Base-by-base conservation (phyloP, 2,113 vertebrate species). In the Percopsis transmontana region DNA sequence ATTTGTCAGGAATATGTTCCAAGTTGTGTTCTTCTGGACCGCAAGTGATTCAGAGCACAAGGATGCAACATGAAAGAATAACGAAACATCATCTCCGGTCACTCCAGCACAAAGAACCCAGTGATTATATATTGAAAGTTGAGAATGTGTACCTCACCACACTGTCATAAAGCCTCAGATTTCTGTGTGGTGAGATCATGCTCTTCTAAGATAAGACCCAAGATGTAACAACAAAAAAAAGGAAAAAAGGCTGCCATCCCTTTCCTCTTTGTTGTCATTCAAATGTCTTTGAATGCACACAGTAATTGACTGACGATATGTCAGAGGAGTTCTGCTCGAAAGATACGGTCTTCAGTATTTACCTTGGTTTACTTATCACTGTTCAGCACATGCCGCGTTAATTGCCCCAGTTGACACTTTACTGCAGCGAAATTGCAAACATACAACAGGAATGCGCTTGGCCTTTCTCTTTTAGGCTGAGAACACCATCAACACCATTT, bases 351-450 rank as follows among this genome's bases (percentile, higher is more conserved):
- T 69, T 76, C 50, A 55, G 62, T 80, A 67, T 39, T 68, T 62
- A 59, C 64, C 81, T 64, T 24, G 42, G 61, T 69, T 80, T 65
- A 72, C 53, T 77, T 63, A 76, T 77, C 69, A 70, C 71, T 56
- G 68, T 76, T 67, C 27, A 68, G 52, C 4, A 16, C 39, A 47
- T 74, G 80, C 65, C 27, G 8, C 27, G 27, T 7, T 67, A 85
- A 80, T 75, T 74, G 63, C 50, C 66, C 68, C 39, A n/a, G 44
- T 80, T 83, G 70, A 13, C 55, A 71, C 67, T 61, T 64, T 58
- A 14, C 65, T 57, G 45, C 45, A 27, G 40, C 57, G 38, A 72
- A 83, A 89, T 65, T 79, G 62, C 60, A 88, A 88, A 87, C 82
- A 82, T 58, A 66, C 33, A 19, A 40, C 44, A 55, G 40, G 38